phyloP scores from a whole-genome alignment of 2,888 invertebrate genomes.

The Xylocampa areola region DNA sequence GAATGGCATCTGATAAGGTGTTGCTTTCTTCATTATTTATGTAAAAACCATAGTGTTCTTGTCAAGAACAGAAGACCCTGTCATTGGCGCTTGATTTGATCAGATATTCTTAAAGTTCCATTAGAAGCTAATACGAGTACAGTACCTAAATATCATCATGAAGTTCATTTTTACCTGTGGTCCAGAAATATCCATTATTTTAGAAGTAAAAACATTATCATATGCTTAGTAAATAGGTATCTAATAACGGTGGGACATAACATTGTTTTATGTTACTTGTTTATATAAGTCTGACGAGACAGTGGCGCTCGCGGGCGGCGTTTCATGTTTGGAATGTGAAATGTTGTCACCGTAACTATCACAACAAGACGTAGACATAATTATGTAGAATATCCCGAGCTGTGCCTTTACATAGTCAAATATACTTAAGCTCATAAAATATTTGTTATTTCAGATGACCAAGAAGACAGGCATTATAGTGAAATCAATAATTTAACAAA shows the following conservation, averaged over 20 bases:
- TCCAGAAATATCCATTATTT: too few relatives aligned
- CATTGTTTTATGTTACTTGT: slow-evolving; percentile 11
- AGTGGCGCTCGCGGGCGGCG: slow-evolving; percentile 44
- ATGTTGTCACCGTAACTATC: slow-evolving; percentile 46
- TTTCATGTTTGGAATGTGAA: slow-evolving; percentile 50
- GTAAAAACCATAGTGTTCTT: background rate
- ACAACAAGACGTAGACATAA: slow-evolving; percentile 1
- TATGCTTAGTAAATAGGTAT: too few relatives aligned
- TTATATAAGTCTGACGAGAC: slow-evolving; percentile 8
- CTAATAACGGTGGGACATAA: too few relatives aligned
- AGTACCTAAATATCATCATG: too few relatives aligned
- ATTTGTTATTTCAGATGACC: slow-evolving; percentile 55
- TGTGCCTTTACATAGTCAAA: background rate
- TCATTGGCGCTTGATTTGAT: background rate
- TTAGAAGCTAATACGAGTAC: too few relatives aligned
- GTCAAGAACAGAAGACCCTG: background rate
- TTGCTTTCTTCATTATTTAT: background rate
- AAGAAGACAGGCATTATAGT: slow-evolving; percentile 50
- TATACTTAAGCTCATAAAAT: slow-evolving; percentile 32
- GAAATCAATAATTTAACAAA: slow-evolving; percentile 39
- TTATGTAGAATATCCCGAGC: too few relatives aligned
- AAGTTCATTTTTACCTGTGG: too few relatives aligned
- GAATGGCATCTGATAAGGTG: slow-evolving; percentile 11
- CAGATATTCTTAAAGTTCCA: too few relatives aligned
- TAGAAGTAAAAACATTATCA: too few relatives aligned